phyloP scores from a whole-genome alignment of 2,113 vertebrate species.

The Osmerus eperlanus region DNA sequence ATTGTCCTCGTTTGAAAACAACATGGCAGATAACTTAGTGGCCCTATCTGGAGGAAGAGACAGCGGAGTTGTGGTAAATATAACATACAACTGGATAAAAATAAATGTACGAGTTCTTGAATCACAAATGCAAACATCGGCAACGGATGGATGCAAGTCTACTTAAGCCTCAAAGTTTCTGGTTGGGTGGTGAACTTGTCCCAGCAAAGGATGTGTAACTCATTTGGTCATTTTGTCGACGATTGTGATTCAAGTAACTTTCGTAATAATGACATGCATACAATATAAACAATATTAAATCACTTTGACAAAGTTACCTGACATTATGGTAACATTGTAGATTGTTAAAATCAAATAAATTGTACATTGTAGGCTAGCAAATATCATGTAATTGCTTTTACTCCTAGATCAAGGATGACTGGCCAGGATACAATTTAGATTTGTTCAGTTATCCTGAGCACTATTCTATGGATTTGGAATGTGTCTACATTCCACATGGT shows the following conservation, averaged over 20 bases:
- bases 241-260: too few species aligned
- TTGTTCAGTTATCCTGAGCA: constrained; percentile 86
- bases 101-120: not conserved
- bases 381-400: not conserved
- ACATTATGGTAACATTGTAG: not conserved
- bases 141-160: not conserved
- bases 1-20: constrained; percentile 15
- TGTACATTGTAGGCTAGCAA: not conserved
- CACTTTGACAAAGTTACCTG: not conserved
- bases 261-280: too few species aligned
- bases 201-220: too few species aligned
- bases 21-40: constrained; percentile 65
- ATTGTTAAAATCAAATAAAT: not conserved
- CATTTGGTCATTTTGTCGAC: too few species aligned
- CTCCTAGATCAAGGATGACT: constrained; percentile 80
- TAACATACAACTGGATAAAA: constrained; percentile 1
- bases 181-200: too few species aligned
- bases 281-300: not conserved
- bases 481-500: constrained; percentile 85
- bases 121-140: not conserved
- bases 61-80: constrained; percentile 70
- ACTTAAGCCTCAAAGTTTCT: too few species aligned
- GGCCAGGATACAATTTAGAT: constrained; percentile 86
- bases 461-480: constrained; percentile 83
- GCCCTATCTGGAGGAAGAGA: constrained; percentile 30